phyloP scores from a whole-genome alignment of 1,140 invertebrate species.

The Laupala kohalensis region DNA sequence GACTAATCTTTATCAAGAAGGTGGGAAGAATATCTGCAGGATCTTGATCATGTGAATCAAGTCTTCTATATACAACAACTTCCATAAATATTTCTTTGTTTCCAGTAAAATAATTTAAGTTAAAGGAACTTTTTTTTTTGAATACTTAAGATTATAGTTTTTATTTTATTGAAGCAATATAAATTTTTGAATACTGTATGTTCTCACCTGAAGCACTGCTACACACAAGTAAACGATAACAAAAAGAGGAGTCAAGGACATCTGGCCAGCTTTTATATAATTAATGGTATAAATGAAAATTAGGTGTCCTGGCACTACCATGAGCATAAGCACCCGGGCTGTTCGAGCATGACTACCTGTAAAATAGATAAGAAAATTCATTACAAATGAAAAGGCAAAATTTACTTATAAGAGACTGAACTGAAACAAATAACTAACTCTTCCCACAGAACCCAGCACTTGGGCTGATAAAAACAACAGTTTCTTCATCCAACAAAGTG shows the following conservation, averaged over 20 bases:
- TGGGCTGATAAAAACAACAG: conserved; percentile 48
- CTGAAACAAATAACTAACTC: conserved; percentile 36
- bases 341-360: conserved; percentile 53
- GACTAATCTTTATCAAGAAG: too few relatives aligned
- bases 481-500: conserved; percentile 34
- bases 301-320: conserved; percentile 87
- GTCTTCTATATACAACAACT: too few relatives aligned
- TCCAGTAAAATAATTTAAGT: too few relatives aligned
- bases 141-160: too few relatives aligned
- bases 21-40: too few relatives aligned
- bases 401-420: too few relatives aligned
- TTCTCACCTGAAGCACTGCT: conserved; percentile 61
- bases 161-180: background rate
- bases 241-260: conserved; percentile 69
- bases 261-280: conserved; percentile 69
- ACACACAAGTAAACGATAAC: conserved; percentile 67
- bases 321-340: conserved; percentile 64
- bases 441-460: conserved; percentile 48
- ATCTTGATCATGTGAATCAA: too few relatives aligned
- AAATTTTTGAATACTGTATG: background rate
- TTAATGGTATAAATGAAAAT: conserved; percentile 82
- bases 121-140: too few relatives aligned
- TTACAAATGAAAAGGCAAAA: too few relatives aligned
- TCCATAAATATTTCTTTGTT: too few relatives aligned
- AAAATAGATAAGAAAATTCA: conserved; percentile 14